Percentiles rank a stretch among this genome's conserved stretches.
Evolutionary conservation across 1,140 invertebrate species (phyloP).

Genomic region (Brachionus manjavacas): DNA sequence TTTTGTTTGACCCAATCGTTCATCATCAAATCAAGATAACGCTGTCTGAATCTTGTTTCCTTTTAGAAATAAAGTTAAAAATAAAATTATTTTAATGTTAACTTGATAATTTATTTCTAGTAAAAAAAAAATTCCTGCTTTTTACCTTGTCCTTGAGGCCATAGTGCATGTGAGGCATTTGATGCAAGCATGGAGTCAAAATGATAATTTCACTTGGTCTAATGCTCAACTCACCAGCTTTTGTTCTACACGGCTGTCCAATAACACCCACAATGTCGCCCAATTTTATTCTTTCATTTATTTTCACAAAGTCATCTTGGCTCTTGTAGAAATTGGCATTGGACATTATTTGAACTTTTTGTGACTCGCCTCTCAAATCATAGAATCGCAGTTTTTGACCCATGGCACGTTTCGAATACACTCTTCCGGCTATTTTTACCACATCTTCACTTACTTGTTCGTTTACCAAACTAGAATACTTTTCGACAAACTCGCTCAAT

Average conservation of each 20-base stretch:
- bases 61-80: constrained; percentile 47
- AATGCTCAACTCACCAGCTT: constrained; percentile 94
- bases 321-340: constrained; percentile 69
- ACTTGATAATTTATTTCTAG: no score
- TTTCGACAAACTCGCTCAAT: constrained; percentile 80
- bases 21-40: constrained; percentile 94
- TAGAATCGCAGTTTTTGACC: constrained; percentile 94
- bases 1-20: constrained; percentile 83
- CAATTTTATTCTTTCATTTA: constrained; percentile 77
- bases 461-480: constrained; percentile 64
- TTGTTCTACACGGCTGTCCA: constrained; percentile 87
- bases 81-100: no score
- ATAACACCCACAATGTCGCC: constrained; percentile 91
- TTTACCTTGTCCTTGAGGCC: constrained; percentile 75
- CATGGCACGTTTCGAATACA: constrained; percentile 88
- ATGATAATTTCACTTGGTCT: constrained; percentile 77
- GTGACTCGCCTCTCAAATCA: constrained; percentile 86
- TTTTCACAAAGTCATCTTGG: constrained; percentile 69
- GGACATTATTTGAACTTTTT: constrained; percentile 84
- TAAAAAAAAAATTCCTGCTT: not conserved
- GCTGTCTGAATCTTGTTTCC: constrained; percentile 73
- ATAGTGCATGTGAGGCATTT: constrained; percentile 94
- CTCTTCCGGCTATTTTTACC: constrained; percentile 65
- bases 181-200: constrained; percentile 90
- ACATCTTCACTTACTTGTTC: constrained; percentile 69